phyloP scores from a whole-genome alignment of 2,888 invertebrate species.

The Steinernema scapterisci region DNA sequence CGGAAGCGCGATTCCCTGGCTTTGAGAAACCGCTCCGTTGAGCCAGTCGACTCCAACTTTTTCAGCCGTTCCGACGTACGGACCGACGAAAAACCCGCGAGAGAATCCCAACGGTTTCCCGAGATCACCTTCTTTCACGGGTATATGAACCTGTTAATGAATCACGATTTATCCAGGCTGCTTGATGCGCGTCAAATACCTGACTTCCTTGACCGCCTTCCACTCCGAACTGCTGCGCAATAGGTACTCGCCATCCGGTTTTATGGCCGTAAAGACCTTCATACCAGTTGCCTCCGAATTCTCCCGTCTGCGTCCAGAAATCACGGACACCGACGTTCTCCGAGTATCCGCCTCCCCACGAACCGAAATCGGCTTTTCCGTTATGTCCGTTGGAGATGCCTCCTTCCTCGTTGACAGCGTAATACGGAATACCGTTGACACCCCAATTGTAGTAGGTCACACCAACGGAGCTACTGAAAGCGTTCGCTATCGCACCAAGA shows the following conservation, averaged over 20 bases:
- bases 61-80: slow-evolving; percentile 58
- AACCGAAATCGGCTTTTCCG: slow-evolving; percentile 61
- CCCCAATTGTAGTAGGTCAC: slow-evolving; percentile 54
- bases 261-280: slow-evolving; percentile 58
- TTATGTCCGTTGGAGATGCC: slow-evolving; percentile 57
- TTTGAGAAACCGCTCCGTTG: slow-evolving; percentile 57
- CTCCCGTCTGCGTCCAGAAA: slow-evolving; percentile 53
- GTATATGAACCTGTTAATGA: slow-evolving; percentile 36
- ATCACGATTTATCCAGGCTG: not conserved
- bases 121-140: slow-evolving; percentile 57
- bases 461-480: slow-evolving; percentile 58
- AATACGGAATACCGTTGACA: slow-evolving; percentile 61
- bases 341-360: slow-evolving; percentile 59
- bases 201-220: slow-evolving; percentile 48
- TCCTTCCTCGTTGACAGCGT: slow-evolving; percentile 59
- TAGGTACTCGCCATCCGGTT: slow-evolving; percentile 59
- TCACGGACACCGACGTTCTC: slow-evolving; percentile 58
- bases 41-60: slow-evolving; percentile 61
- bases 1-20: slow-evolving; percentile 56
- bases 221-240: slow-evolving; percentile 54
- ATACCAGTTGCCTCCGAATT: slow-evolving; percentile 60
- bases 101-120: slow-evolving; percentile 53
- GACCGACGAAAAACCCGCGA: slow-evolving; percentile 59
- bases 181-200: not conserved
- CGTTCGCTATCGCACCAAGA: slow-evolving; percentile 57